Conservation (phyloP, 2,113 vertebrate species). For the Oriolus oriolus region DNA sequence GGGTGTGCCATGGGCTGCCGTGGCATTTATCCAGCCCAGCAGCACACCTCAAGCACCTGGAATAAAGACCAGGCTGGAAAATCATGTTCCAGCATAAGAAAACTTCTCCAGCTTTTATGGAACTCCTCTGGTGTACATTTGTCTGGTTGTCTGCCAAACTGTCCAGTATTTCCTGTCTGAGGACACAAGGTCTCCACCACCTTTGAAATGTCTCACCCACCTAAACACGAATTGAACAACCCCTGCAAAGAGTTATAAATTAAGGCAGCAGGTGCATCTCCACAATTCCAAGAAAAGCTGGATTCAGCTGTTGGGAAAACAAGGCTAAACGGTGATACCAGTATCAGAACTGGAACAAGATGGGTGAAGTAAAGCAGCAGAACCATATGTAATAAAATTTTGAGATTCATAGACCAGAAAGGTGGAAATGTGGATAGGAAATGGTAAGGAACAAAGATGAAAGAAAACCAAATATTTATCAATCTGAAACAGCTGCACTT, state of each 20-base stretch:
- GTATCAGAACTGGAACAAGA: background rate
- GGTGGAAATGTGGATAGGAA: background rate
- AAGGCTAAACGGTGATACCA: background rate
- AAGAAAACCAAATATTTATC: background rate
- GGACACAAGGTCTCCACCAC: background rate
- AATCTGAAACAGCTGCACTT: background rate
- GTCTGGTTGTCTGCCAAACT: background rate
- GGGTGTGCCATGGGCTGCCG: background rate
- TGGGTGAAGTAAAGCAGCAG: background rate
- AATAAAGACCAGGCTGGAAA: background rate
- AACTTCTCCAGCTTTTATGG: background rate
- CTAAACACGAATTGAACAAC: background rate
- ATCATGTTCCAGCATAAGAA: background rate
- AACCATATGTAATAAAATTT: background rate
- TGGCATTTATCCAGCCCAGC: background rate
- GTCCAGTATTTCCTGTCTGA: background rate
- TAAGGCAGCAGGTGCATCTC: background rate
- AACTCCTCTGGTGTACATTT: rapidly evolving
- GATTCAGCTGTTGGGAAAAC: background rate
- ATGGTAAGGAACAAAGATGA: background rate
- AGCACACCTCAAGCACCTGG: background rate
- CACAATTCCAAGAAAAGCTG: background rate
- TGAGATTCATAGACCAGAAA: background rate
- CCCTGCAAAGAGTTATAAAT: background rate
- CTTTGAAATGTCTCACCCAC: background rate